phyloP scores from a whole-genome alignment of 1,140 invertebrate species.

The Leptestheria dahalacensis region DNA sequence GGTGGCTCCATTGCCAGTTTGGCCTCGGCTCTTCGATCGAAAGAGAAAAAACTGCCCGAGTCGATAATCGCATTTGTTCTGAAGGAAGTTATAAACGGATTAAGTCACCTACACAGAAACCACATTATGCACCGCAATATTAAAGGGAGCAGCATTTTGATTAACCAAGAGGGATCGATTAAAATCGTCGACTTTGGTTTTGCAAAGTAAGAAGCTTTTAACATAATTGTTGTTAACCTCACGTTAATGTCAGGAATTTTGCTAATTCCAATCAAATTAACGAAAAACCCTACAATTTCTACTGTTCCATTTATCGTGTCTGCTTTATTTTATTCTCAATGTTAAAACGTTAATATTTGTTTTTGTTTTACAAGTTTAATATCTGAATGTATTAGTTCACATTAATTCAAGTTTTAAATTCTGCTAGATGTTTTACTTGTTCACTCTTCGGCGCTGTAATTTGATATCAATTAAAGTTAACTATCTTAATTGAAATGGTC shows the following conservation, averaged over 20 bases:
- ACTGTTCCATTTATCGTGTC: too few species aligned
- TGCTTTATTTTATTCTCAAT: too few species aligned
- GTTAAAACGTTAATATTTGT: neutral
- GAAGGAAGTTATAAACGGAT: slow-evolving; percentile 61
- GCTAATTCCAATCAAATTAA: too few species aligned
- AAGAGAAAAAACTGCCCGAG: slow-evolving; percentile 58
- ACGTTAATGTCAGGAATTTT: too few species aligned
- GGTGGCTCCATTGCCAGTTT: slow-evolving; percentile 64
- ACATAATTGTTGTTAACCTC: too few species aligned
- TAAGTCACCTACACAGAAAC: slow-evolving; percentile 65
- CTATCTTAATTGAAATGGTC: too few species aligned
- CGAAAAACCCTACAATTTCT: neutral
- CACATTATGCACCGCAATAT: slow-evolving; percentile 76
- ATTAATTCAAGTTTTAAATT: too few species aligned
- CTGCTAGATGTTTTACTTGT: too few species aligned
- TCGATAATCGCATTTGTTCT: slow-evolving; percentile 74
- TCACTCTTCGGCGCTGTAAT: neutral
- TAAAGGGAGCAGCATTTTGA: slow-evolving; percentile 65
- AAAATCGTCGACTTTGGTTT: slow-evolving; percentile 74
- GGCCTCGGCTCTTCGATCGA: slow-evolving; percentile 45
- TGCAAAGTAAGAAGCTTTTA: slow-evolving; percentile 47
- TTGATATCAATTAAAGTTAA: too few species aligned
- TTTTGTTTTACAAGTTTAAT: too few species aligned
- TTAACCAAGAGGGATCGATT: slow-evolving; percentile 66
- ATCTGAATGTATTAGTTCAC: too few species aligned